phyloP scores from a whole-genome alignment of 2,113 vertebrate genomes.

The Peromyscus leucopus region DNA sequence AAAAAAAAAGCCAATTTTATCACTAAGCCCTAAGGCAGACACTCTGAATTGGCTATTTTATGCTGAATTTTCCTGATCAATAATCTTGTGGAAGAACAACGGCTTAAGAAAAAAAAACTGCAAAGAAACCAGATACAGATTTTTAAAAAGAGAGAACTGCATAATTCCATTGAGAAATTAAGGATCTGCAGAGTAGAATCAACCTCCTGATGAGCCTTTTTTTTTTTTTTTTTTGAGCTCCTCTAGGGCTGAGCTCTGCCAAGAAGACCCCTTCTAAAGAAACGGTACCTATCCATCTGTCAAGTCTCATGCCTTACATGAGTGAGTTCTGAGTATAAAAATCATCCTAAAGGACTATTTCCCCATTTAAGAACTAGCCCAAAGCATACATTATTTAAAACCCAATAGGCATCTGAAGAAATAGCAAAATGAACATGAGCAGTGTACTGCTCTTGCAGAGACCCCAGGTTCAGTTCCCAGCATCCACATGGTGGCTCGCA shows the following conservation, averaged over 20 bases:
- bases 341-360: constrained; percentile 13
- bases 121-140: not conserved
- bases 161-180: constrained; percentile 20
- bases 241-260: not conserved
- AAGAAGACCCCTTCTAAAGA: constrained; percentile 46
- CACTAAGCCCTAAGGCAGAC: not conserved
- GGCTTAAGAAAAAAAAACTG: not conserved
- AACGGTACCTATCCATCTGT: not conserved
- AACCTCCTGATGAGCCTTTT: not conserved
- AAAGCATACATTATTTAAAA: constrained; percentile 53
- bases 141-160: not conserved
- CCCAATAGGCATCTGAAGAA: not conserved
- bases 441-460: not conserved
- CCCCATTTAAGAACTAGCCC: constrained; percentile 2
- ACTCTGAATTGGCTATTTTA: constrained; percentile 45
- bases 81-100: not conserved
- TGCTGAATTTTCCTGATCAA: constrained; percentile 19
- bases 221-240: not conserved
- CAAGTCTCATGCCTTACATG: not conserved
- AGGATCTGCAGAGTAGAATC: not conserved
- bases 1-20: constrained; percentile 25
- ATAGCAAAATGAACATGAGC: not conserved
- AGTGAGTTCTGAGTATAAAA: constrained; percentile 45
- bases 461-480: not conserved
- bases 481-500: not conserved